Percentiles rank a stretch among this genome's conserved stretches.
Evolutionary conservation across 2,797 vertebrate species (phyloP).

Genomic region (Syndactyla subalaris): DNA sequence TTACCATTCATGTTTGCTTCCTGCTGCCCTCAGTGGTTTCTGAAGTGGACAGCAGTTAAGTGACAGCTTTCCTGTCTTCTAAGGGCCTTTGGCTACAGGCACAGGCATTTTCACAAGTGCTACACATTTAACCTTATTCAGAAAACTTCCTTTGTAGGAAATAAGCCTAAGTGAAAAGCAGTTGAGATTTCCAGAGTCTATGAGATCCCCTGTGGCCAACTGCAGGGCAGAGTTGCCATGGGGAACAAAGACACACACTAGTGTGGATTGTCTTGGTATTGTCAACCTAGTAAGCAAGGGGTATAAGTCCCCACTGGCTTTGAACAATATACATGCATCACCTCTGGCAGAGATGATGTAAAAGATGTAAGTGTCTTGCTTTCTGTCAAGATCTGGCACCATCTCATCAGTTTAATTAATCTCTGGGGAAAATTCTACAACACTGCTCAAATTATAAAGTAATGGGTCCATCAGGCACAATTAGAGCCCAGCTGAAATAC

Average conservation of each 20-base stretch:
- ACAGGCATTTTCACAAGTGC: slow-evolving; percentile 47
- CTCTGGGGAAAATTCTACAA: slow-evolving; percentile 78
- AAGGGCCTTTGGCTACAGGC: slow-evolving; percentile 49
- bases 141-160: slow-evolving; percentile 63
- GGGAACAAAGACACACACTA: background rate
- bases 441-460: slow-evolving; percentile 80
- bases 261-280: slow-evolving; percentile 29
- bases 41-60: slow-evolving; percentile 50
- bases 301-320: slow-evolving; percentile 11
- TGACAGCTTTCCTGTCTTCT: slow-evolving; percentile 45
- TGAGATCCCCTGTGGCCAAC: background rate
- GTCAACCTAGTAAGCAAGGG: slow-evolving; percentile 48
- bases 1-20: slow-evolving; percentile 74
- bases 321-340: slow-evolving; percentile 29
- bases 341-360: slow-evolving; percentile 17
- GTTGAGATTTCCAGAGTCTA: slow-evolving; percentile 20
- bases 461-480: slow-evolving; percentile 89
- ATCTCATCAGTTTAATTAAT: slow-evolving; percentile 86
- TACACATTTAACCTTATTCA: slow-evolving; percentile 66
- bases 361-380: slow-evolving; percentile 70
- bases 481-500: slow-evolving; percentile 83
- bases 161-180: slow-evolving; percentile 20
- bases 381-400: slow-evolving; percentile 64
- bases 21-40: slow-evolving; percentile 64
- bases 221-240: background rate